Percentiles rank a stretch among this genome's conserved stretches.
phyloP scores from a whole-genome alignment of 2,797 vertebrate species.

The Hipposideros larvatus region DNA sequence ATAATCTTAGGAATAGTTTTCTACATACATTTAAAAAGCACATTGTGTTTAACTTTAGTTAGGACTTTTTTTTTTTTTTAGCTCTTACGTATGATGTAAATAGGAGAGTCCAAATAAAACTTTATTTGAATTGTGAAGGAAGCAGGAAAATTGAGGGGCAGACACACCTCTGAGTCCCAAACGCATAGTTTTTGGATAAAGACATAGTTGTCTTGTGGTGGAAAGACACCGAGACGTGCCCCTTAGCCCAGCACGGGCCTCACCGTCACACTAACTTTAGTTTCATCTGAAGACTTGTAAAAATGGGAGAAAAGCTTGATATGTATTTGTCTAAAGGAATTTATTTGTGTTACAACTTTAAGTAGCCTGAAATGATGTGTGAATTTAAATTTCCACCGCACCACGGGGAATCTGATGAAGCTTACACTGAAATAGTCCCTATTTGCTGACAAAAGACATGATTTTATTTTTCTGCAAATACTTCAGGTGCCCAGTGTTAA shows the following conservation, averaged over 20 bases:
- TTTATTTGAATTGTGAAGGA: not conserved
- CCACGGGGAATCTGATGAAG: not conserved
- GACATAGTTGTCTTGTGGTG: not conserved
- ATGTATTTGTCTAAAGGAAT: constrained; percentile 63
- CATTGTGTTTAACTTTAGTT: not conserved
- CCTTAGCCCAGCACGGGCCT: not conserved
- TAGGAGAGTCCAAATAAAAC: not conserved
- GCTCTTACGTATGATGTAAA: not conserved
- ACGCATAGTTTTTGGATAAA: not conserved
- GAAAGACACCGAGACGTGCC: not conserved
- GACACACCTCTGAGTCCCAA: not conserved
- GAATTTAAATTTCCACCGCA: constrained; percentile 43
- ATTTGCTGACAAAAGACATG: not conserved
- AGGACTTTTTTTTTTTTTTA: not conserved
- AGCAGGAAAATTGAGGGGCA: not conserved
- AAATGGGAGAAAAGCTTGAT: constrained; percentile 23
- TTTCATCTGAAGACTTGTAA: constrained; percentile 59
- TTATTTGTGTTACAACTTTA: constrained; percentile 50
- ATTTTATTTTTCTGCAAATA: constrained; percentile 36
- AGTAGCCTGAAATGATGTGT: constrained; percentile 68
- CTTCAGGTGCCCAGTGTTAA: not conserved
- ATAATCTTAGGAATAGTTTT: not conserved
- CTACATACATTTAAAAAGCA: not conserved
- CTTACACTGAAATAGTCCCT: not conserved
- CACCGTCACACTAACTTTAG: constrained; percentile 28